phyloP scores from a whole-genome alignment of 2,888 invertebrate species.

The Xestia c-nigrum region DNA sequence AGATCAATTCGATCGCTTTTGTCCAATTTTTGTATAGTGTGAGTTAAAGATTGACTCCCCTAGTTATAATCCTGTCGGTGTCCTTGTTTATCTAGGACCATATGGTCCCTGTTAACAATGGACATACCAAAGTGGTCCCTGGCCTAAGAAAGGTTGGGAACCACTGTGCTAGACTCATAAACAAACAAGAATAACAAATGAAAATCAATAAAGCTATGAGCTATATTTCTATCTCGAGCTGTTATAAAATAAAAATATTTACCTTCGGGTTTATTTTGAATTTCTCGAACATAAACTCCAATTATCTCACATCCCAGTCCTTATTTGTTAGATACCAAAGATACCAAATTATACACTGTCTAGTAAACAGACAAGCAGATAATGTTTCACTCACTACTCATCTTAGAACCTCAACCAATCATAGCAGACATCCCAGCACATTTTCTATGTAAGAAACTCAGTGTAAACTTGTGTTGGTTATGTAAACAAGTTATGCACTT shows the following conservation, averaged over 20 bases:
- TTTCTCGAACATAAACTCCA: conserved; percentile 33
- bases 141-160: too few species aligned
- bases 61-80: too few species aligned
- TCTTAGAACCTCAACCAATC: conserved; percentile 63
- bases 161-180: too few species aligned
- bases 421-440: conserved; percentile 72
- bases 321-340: conserved; percentile 43
- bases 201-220: background rate
- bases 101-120: too few species aligned
- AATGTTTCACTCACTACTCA: conserved; percentile 58
- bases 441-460: conserved; percentile 74
- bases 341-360: conserved; percentile 58
- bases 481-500: conserved; percentile 80
- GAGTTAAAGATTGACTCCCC: too few species aligned
- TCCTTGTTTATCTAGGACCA: too few species aligned
- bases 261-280: background rate
- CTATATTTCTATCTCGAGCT: background rate
- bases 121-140: too few species aligned
- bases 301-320: conserved; percentile 27
- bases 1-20: too few species aligned
- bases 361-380: conserved; percentile 51
- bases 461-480: conserved; percentile 75
- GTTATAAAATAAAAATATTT: background rate
- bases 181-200: background rate
- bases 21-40: too few species aligned